Evolutionary conservation across 2,797 vertebrate species (phyloP), one percentile per base, ranked within the genome.

Genomic region (Alauda arvensis): DNA sequence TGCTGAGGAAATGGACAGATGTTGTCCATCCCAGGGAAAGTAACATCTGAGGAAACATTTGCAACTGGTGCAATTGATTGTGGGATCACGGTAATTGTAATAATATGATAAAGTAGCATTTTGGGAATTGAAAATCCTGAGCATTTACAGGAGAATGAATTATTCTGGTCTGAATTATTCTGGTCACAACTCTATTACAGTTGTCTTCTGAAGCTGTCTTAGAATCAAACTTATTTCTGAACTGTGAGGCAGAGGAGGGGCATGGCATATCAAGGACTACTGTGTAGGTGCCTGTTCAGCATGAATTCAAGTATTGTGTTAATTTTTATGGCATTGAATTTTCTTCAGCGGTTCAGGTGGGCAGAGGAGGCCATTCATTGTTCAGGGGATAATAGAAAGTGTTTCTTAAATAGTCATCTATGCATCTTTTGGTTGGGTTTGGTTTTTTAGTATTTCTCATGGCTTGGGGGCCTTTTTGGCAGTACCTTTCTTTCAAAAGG

Each of bases 41-140:
- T 24, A 61, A 25, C 1, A 6, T 39, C 39, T 33, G 59, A 80
- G 25, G n/a, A 61, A 76, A 72, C n/a, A 48, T 26, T 62, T 6
- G 3, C 48, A 72, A 29, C 25, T 71, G 40, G 12, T 51, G 40
- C 12, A 34, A 28, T 20, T 3, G 3, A 9, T 46, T 0, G 0
- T 67, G 46, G 75, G 29, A 49, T 67, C 14, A 6, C 17, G 33
- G 46, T 18, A 56, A 65, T 57, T 63, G 10, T 31, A 76, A 46
- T 23, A 65, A 57, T 18, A 20, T 19, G 18, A 57, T 28, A 61
- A 83, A 77, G 11, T 6, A 57, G 16, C 33, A 26, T 55, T 77
- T 52, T 62, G 31, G 83, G 66, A 77, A 53, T 19, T 71, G 25
- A 67, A 88, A 88, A 77, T 57, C 51, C 55, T 25, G 51, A 80